Conservation (phyloP, 2,797 vertebrate species). For the Ataeniobius toweri region DNA sequence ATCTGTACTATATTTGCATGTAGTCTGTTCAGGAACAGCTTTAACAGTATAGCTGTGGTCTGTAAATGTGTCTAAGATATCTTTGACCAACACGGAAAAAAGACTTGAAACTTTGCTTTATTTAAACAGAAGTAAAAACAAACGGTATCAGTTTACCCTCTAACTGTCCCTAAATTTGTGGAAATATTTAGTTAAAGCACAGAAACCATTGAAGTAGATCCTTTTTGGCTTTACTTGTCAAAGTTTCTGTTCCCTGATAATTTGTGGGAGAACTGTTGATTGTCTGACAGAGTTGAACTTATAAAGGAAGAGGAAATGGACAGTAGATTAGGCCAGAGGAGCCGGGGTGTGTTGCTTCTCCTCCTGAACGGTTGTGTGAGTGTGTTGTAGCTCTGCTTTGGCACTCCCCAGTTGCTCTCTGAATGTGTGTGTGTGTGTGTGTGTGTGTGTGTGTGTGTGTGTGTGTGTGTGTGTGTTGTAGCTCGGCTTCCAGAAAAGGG, state of each 20-base stretch:
- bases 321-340: constrained; percentile 9
- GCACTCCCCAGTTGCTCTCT: constrained; percentile 42
- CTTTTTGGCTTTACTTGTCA: background rate
- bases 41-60: background rate
- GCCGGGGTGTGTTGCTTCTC: constrained; percentile 14
- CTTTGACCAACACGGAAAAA: background rate
- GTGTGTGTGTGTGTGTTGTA: constrained; percentile 17
- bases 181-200: background rate
- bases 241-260: background rate
- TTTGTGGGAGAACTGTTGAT: background rate
- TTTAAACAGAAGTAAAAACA: background rate
- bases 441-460: background rate
- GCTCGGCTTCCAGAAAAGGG: constrained; percentile 77
- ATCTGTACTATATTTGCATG: no score
- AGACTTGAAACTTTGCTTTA: background rate
- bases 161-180: background rate
- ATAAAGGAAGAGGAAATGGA: constrained; percentile 12
- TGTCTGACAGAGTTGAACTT: background rate
- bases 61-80: background rate
- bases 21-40: background rate
- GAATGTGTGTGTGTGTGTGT: background rate
- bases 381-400: constrained; percentile 29
- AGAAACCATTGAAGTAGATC: background rate
- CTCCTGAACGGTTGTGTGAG: constrained; percentile 24
- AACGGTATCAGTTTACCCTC: background rate